A percentile compares a stretch with the other conserved stretches of the same genome.
These are phyloP conservation scores for Periophthalmus modestus DNA, from an alignment of 2,113 vertebrate species.

Conservation along the genomic window DNA sequence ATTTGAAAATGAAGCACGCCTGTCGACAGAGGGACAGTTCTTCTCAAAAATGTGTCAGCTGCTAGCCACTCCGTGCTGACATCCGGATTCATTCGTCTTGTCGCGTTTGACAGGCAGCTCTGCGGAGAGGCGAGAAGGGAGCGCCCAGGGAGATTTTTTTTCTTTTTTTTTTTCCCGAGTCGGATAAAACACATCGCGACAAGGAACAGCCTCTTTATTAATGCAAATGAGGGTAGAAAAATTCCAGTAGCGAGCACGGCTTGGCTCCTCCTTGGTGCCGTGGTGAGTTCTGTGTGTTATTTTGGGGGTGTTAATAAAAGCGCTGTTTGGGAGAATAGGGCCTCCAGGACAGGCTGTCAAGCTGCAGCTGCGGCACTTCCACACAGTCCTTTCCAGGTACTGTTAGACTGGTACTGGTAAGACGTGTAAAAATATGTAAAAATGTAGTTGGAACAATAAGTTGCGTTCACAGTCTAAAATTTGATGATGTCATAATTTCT, in stretches of 20 bases:
- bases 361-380: slow-evolving; percentile 62
- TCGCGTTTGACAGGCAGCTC: slow-evolving; percentile 98
- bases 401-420: slow-evolving; percentile 7
- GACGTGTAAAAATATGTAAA: background rate
- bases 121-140: slow-evolving; percentile 83
- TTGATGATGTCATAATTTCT: too few species aligned
- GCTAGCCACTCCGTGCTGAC: slow-evolving; percentile 94
- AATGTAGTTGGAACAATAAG: slow-evolving; percentile 10
- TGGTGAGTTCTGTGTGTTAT: slow-evolving; percentile 78
- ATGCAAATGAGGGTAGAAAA: slow-evolving; percentile 97
- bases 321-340: slow-evolving; percentile 68
- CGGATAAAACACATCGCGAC: slow-evolving; percentile 99
- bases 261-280: slow-evolving; percentile 86
- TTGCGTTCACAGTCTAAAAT: too few species aligned
- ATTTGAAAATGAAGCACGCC: slow-evolving; percentile 99
- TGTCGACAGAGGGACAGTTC: slow-evolving; percentile 99
- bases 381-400: slow-evolving; percentile 51
- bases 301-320: slow-evolving; percentile 86
- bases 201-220: slow-evolving; percentile 99
- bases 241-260: slow-evolving; percentile 82
- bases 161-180: slow-evolving; percentile 86
- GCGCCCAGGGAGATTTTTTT: slow-evolving; percentile 95
- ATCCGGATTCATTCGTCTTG: slow-evolving; percentile 98
- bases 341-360: slow-evolving; percentile 73
- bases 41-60: slow-evolving; percentile 96